Base-by-base conservation (phyloP, 1,140 invertebrate species). In the Temnothorax nylanderi region DNA sequence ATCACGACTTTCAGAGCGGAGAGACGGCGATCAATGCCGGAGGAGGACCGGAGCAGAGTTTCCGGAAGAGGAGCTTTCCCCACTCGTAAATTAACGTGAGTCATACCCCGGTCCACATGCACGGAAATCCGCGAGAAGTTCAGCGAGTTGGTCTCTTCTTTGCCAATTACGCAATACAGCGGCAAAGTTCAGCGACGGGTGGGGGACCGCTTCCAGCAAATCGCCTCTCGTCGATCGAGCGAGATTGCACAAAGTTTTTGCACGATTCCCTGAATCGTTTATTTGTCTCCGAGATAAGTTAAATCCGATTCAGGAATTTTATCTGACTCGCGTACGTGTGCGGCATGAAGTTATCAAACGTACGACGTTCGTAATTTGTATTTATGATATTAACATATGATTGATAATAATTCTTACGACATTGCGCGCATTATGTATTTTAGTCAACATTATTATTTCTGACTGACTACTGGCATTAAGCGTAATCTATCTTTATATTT, bases 1-100 rank as follows among this genome's bases (percentile, higher is more conserved):
- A 85, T 90, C 49, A 78, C 88, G 81, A 85, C 82, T 91, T 89
- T 91, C 78, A 44, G 81, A 72, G 67, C 21, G 47, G 77, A 71
- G 80, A 76, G 85, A 71, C 85, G 72, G 77, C 86, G 65, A 90
- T 91, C 90, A 58, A 88, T 85, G 88, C 72, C 67, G 67, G 51
- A n/a, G 72, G 80, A 64, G 71, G 76, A 72, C 51, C 47, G 49
- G 49, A 67, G 8, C 11, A 69, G 26, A 26, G 71, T 47, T 87
- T 87, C 77, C 88, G 80, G 88, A 82, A 90, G 64, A 58, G 47
- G 34, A 88, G 56, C 34, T 71, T 82, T 65, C 37, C 37, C 41
- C 44, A 16, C 44, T 75, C 80, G 16, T 88, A 85, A 88, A 72
- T 77, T 89, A 88, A 49, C 13, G 60, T 71, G 75, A 88, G 44